phyloP scores from a whole-genome alignment of 2,797 vertebrate genomes.

The Helarctos malayanus region DNA sequence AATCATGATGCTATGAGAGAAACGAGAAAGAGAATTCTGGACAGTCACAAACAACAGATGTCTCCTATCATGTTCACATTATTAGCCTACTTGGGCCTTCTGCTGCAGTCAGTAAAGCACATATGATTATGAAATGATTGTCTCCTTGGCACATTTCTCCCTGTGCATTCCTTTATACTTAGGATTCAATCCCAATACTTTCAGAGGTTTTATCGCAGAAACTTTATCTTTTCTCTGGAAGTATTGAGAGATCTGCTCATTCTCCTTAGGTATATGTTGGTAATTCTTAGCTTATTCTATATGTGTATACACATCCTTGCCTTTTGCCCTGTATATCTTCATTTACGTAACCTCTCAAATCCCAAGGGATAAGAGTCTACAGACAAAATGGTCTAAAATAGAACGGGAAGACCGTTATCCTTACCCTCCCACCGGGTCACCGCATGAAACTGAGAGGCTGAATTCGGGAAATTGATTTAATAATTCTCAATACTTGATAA shows the following conservation, averaged over 20 bases:
- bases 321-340: not conserved
- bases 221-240: not conserved
- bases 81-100: not conserved
- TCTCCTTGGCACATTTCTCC: not conserved
- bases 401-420: not conserved
- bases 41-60: slow-evolving; percentile 42
- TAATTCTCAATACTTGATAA: not conserved
- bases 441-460: not conserved
- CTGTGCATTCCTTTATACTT: not conserved
- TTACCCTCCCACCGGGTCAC: not conserved
- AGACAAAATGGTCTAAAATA: not conserved
- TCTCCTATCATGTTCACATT: not conserved
- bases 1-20: not conserved
- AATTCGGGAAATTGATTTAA: not conserved
- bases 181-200: not conserved
- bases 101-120: not conserved
- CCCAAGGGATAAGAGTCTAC: not conserved
- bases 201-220: not conserved
- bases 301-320: not conserved
- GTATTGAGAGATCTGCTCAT: not conserved
- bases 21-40: not conserved
- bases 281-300: not conserved
- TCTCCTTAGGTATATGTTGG: not conserved
- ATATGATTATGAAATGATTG: slow-evolving; percentile 5
- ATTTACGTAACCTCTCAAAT: not conserved